Conservation (phyloP, 2,113 vertebrate genomes). For the Heteronetta atricapilla region DNA sequence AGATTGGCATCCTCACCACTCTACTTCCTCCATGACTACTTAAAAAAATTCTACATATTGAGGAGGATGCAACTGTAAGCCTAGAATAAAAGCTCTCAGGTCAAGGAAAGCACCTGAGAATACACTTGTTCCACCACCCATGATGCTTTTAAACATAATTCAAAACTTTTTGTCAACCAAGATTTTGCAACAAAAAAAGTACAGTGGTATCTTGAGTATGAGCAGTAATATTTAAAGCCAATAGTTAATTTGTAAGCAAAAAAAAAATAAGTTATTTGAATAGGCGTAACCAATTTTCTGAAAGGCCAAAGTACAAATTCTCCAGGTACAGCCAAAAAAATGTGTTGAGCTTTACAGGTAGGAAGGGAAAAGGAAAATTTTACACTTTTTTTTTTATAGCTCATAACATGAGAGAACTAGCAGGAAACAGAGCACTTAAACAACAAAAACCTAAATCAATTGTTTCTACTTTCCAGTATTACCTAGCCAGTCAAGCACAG, state of each 20-base stretch:
- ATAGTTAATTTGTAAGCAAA: not conserved
- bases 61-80: not conserved
- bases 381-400: not conserved
- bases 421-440: not conserved
- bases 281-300: not conserved
- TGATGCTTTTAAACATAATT: not conserved
- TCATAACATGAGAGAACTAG: not conserved
- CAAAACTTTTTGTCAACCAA: not conserved
- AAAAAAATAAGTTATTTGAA: not conserved
- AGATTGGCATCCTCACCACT: not conserved
- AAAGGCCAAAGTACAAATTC: not conserved
- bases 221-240: not conserved
- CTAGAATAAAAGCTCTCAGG: not conserved
- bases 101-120: not conserved
- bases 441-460: not conserved
- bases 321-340: not conserved
- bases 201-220: not conserved
- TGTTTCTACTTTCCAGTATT: not conserved
- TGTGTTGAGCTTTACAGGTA: not conserved
- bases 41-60: not conserved
- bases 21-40: not conserved
- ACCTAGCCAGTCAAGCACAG: not conserved
- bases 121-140: rapidly evolving
- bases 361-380: not conserved
- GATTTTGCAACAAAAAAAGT: not conserved